Evolutionary conservation across 2,888 invertebrate species (phyloP).

Genomic region (Pedicia rivosa): DNA sequence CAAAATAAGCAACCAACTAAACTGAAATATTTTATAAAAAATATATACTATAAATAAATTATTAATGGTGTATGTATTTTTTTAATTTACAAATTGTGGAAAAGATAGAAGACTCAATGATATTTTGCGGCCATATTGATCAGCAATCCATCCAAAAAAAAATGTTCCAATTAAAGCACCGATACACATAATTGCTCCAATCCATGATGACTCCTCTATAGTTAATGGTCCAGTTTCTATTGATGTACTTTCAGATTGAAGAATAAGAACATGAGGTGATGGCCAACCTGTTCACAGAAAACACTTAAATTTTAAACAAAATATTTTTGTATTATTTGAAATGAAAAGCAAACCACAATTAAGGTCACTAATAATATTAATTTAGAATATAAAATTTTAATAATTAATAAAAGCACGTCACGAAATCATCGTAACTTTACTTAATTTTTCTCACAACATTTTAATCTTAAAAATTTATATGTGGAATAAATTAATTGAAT

Average conservation of each 20-base stretch:
- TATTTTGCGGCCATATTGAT: conserved; percentile 22
- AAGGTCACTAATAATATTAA: too few relatives aligned
- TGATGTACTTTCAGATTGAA: conserved; percentile 19
- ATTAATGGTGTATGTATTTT: background rate
- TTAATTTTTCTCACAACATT: too few relatives aligned
- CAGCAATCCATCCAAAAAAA: conserved; percentile 23
- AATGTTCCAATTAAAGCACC: conserved; percentile 24
- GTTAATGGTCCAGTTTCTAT: conserved; percentile 21
- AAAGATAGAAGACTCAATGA: conserved; percentile 19
- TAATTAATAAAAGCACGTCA: too few relatives aligned
- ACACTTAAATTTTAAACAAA: too few relatives aligned
- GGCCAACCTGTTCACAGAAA: too few relatives aligned
- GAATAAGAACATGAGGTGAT: conserved; percentile 22
- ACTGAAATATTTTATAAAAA: background rate
- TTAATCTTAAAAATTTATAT: too few relatives aligned
- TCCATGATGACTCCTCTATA: conserved; percentile 22
- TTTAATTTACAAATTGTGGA: conserved; percentile 20
- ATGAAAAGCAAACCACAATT: too few relatives aligned
- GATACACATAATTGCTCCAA: conserved; percentile 23
- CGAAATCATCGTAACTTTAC: too few relatives aligned
- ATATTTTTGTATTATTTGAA: too few relatives aligned
- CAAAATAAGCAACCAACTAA: conserved; percentile 8
- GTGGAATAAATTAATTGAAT: too few relatives aligned
- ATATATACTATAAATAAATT: background rate
- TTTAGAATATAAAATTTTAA: too few relatives aligned